These are phyloP conservation scores for Battus philenor DNA, from an alignment of 1,140 invertebrate species.

Conservation along the genomic window DNA sequence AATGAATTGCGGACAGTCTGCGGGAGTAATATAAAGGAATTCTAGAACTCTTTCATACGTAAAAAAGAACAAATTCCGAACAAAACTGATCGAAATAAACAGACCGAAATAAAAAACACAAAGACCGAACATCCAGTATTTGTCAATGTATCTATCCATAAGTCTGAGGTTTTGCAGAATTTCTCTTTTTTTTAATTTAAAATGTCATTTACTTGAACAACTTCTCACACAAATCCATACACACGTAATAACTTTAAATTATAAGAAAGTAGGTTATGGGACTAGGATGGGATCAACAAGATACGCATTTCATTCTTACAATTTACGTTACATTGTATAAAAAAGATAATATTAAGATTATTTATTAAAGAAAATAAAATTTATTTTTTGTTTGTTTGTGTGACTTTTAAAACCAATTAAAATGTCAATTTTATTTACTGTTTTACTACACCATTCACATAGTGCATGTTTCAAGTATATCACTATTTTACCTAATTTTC, in stretches of 20 bases:
- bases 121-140: slow-evolving; percentile 1
- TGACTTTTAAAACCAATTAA: too few species aligned
- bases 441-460: too few species aligned
- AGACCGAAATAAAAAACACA: slow-evolving; percentile 10
- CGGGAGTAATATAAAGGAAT: slow-evolving; percentile 8
- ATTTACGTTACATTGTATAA: too few species aligned
- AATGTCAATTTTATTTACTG: too few species aligned
- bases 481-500: too few species aligned
- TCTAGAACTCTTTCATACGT: slow-evolving; percentile 16
- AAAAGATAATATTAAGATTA: too few species aligned
- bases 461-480: too few species aligned
- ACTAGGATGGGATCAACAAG: too few species aligned
- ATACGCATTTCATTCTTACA: too few species aligned
- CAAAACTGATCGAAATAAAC: slow-evolving; percentile 13
- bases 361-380: too few species aligned
- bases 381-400: too few species aligned
- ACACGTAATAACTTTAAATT: neutral
- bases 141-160: neutral
- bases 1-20: slow-evolving; percentile 1
- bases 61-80: slow-evolving; percentile 18
- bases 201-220: neutral
- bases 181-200: too few species aligned
- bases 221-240: slow-evolving; percentile 9
- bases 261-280: neutral
- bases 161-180: slow-evolving; percentile 4